These are phyloP conservation scores for Pristionchus exspectatus DNA, from an alignment of 2,888 invertebrate species.

Conservation along the genomic window DNA sequence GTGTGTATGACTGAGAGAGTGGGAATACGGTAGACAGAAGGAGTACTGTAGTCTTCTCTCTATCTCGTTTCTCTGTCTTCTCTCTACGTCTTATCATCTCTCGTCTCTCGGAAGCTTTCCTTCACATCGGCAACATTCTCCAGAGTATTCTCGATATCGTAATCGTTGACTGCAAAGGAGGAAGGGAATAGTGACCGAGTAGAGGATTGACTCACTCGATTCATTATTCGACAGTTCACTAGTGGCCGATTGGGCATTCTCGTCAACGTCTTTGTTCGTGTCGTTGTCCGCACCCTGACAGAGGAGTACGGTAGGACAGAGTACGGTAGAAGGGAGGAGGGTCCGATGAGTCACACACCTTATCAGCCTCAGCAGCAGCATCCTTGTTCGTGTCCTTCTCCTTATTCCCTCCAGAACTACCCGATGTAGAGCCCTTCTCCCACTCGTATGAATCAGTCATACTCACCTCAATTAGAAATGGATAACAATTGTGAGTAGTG, in stretches of 20 bases:
- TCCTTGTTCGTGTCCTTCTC: conserved; percentile 68
- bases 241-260: conserved; percentile 58
- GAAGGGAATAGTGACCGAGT: conserved; percentile 50
- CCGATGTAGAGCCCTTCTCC: conserved; percentile 61
- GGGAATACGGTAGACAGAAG: not conserved
- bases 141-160: conserved; percentile 72
- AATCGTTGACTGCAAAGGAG: conserved; percentile 62
- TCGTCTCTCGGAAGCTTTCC: conserved; percentile 36
- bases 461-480: not conserved
- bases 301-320: not conserved
- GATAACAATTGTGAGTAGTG: not conserved
- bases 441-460: conserved; percentile 74
- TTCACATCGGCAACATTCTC: conserved; percentile 58
- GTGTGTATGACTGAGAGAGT: not conserved
- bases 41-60: conserved; percentile 29
- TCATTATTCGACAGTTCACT: conserved; percentile 57
- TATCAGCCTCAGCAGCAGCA: conserved; percentile 60
- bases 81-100: conserved; percentile 19
- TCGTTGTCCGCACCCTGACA: conserved; percentile 51
- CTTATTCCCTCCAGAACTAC: conserved; percentile 56
- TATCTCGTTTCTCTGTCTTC: conserved; percentile 1
- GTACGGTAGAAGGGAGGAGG: not conserved
- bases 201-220: conserved; percentile 22
- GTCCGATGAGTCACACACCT: conserved; percentile 34
- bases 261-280: conserved; percentile 67